Conservation (phyloP, 2,797 vertebrate genomes). For the Trematomus bernacchii region DNA sequence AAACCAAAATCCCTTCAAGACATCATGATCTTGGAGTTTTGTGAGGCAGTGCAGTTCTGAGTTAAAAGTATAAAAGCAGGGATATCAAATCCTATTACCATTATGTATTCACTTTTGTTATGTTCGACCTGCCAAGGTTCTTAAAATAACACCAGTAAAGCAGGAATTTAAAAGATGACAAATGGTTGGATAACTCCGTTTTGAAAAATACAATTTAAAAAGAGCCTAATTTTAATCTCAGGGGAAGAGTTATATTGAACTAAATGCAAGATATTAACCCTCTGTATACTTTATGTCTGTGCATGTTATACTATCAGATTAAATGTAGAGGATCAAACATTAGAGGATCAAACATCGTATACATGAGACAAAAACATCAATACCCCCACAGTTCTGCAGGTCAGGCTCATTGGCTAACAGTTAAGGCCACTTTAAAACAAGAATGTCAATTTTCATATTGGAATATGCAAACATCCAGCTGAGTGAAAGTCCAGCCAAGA, state of each 20-base stretch:
- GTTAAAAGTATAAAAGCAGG: neutral
- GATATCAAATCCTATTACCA: neutral
- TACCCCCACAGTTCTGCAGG: constrained; percentile 15
- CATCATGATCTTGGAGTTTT: neutral
- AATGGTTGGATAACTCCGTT: neutral
- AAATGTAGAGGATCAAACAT: neutral
- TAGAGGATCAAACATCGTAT: neutral
- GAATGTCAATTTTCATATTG: constrained; percentile 64
- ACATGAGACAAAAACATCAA: neutral
- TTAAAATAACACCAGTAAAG: neutral
- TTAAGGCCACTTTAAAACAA: constrained; percentile 59
- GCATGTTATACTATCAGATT: neutral
- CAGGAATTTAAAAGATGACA: constrained; percentile 22
- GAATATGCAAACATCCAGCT: constrained; percentile 40
- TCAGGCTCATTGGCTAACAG: constrained; percentile 40
- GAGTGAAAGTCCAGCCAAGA: constrained; percentile 54
- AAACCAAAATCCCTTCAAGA: neutral
- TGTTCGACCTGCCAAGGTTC: neutral
- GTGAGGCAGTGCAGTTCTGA: neutral
- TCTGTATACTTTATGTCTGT: neutral
- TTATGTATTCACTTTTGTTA: neutral
- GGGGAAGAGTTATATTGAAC: neutral
- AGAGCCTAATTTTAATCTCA: neutral
- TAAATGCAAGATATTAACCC: neutral
- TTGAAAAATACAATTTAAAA: neutral